A percentile compares a stretch with the other conserved stretches of the same genome.
Evolutionary conservation across 2,797 vertebrate species (phyloP).

Genomic region (Fratercula arctica): DNA sequence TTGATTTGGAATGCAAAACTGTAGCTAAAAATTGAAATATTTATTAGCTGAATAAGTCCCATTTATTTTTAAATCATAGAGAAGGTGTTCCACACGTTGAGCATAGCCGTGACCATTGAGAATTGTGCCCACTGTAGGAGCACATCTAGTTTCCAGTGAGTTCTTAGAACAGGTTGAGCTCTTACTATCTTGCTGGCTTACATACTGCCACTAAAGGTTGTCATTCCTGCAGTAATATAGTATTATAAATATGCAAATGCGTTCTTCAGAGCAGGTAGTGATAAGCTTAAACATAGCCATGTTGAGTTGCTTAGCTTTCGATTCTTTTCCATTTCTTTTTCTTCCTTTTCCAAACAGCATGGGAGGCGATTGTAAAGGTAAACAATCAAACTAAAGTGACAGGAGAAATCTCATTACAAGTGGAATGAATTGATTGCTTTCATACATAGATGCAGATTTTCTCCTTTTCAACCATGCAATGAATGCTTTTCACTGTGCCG

Average conservation of each 20-base stretch:
- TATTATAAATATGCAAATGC: background rate
- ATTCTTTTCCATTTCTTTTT: background rate
- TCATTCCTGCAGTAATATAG: background rate
- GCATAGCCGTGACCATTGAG: background rate
- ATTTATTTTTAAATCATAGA: background rate
- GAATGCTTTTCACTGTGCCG: background rate
- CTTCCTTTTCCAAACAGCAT: background rate
- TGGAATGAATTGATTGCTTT: slow-evolving; percentile 15
- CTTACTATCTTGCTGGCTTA: background rate
- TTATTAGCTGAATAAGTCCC: background rate
- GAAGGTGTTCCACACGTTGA: background rate
- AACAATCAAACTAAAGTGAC: slow-evolving; percentile 18
- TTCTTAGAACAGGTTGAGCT: background rate
- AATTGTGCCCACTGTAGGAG: background rate
- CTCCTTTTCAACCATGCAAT: background rate
- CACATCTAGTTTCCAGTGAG: background rate
- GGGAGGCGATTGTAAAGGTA: background rate
- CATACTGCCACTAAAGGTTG: background rate
- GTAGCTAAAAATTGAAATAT: background rate
- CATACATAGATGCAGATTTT: background rate
- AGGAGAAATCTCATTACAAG: slow-evolving; percentile 30
- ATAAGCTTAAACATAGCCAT: background rate
- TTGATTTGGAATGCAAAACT: background rate
- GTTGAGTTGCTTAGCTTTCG: background rate
- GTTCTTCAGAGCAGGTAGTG: background rate